Conservation (phyloP, 1,140 invertebrate genomes). For the Euura lappo region DNA sequence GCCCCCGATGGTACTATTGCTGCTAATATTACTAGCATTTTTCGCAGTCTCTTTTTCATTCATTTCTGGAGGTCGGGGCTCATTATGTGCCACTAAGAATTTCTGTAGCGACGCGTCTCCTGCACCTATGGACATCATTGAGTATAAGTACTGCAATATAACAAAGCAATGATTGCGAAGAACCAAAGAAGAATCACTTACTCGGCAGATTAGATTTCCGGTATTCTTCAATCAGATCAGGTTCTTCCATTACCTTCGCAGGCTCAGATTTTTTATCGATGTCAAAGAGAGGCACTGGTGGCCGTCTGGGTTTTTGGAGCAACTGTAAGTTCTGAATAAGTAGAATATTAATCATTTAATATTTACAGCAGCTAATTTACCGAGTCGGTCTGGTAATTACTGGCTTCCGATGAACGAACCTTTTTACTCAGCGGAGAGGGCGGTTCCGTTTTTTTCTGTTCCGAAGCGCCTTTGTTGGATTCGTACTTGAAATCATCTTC, state of each 20-base stretch:
- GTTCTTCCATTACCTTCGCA: slow-evolving; percentile 29
- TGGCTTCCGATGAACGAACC: slow-evolving; percentile 36
- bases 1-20: too few relatives aligned
- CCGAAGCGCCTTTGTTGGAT: slow-evolving; percentile 40
- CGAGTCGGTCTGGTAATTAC: not conserved
- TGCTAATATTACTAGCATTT: too few relatives aligned
- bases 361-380: slow-evolving; percentile 13
- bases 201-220: slow-evolving; percentile 32
- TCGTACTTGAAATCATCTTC: slow-evolving; percentile 64
- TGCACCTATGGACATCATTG: slow-evolving; percentile 15
- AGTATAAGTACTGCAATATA: not conserved
- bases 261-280: slow-evolving; percentile 26
- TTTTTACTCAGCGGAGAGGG: slow-evolving; percentile 72
- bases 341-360: slow-evolving; percentile 1
- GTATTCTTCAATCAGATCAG: slow-evolving; percentile 48
- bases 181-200: too few relatives aligned
- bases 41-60: too few relatives aligned
- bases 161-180: too few relatives aligned
- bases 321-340: slow-evolving; percentile 52
- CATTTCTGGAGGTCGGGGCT: not conserved
- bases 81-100: slow-evolving; percentile 24
- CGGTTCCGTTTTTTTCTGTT: slow-evolving; percentile 40
- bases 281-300: slow-evolving; percentile 38
- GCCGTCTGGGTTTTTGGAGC: slow-evolving; percentile 44
- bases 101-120: slow-evolving; percentile 28